phyloP scores from a whole-genome alignment of 2,888 invertebrate genomes.

The Dynastes tityus region DNA sequence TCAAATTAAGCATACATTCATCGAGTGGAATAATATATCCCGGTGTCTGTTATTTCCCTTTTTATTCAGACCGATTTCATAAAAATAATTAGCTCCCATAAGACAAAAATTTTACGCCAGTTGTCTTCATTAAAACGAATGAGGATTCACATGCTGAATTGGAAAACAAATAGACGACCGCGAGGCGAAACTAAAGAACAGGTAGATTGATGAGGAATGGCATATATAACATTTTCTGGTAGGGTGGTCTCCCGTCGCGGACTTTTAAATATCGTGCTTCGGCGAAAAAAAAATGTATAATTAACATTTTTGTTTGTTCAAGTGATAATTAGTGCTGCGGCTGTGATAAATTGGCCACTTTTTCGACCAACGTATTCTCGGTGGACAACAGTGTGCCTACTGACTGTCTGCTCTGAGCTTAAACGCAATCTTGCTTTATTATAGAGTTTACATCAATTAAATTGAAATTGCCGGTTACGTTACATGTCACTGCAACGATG shows the following conservation, averaged over 20 bases:
- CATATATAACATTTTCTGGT: constrained; percentile 51
- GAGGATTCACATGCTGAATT: constrained; percentile 48
- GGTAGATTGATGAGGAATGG: constrained; percentile 53
- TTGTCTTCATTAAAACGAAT: constrained; percentile 51
- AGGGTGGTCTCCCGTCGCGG: constrained; percentile 49
- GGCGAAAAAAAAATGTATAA: constrained; percentile 44
- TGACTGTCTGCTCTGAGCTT: neutral
- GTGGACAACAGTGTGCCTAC: neutral
- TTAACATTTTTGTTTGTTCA: constrained; percentile 50
- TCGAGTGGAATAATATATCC: constrained; percentile 35
- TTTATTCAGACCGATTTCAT: constrained; percentile 45
- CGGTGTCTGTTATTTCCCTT: constrained; percentile 34
- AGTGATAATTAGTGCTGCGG: constrained; percentile 48
- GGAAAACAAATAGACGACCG: constrained; percentile 39
- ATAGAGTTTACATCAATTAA: constrained; percentile 8
- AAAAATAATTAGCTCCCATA: constrained; percentile 52
- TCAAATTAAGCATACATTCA: constrained; percentile 40
- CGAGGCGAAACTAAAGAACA: constrained; percentile 44
- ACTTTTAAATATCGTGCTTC: constrained; percentile 33
- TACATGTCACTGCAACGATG: neutral
- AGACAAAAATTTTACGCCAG: constrained; percentile 51
- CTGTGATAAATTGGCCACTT: constrained; percentile 34
- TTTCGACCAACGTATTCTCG: constrained; percentile 7
- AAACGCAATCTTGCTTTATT: constrained; percentile 7
- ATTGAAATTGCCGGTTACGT: neutral